Base-by-base conservation (phyloP, 2,113 vertebrate species). In the Thryonomys swinderianus region DNA sequence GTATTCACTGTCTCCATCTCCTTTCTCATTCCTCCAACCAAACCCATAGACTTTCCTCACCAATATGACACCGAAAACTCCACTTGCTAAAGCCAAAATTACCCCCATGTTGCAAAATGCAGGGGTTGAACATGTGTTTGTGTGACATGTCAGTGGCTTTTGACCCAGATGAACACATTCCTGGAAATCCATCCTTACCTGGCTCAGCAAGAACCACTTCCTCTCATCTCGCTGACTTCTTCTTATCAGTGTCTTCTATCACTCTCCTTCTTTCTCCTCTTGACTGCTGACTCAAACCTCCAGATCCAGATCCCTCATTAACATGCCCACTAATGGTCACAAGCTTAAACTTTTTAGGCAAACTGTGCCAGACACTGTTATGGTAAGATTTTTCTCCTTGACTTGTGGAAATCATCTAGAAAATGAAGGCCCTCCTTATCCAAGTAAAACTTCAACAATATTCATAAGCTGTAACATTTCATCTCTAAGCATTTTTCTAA, bases 351-450 rank as follows among this genome's bases (percentile, higher is more conserved):
- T 21, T 61, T 12, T 30, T 32, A 20, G 5, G 21, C 17, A 82
- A 61, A 34, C 48, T 66, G 18, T 76, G 13, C 51, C 76, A 40
- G 21, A 11, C 27, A 78, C 42, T 61, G 1, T 66, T 66, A 27
- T 23, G 40, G 27, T 71, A 84, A 42, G 48, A 73, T 79, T 95
- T 93, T 93, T 64, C 79, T 67, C 21, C 82, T 81, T 8, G 0
- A 42, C 67, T 91, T 95, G 37, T 90, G 37, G 14, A 88, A 82
- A 27, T 92, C 48, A 74, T 37, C 23, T 66, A 71, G 59, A n/a
- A 71, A 17, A 62, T 82, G 90, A 73, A 78, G 37, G 45, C 67
- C 7, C 12, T 37, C 32, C 20, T 61, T 78, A 82, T 93, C 62
- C 73, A 82, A 89, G 79, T 18, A 69, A 42, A 66, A 83, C 53